Conservation (phyloP, 2,113 vertebrate species). For the Aphyosemion australe region DNA sequence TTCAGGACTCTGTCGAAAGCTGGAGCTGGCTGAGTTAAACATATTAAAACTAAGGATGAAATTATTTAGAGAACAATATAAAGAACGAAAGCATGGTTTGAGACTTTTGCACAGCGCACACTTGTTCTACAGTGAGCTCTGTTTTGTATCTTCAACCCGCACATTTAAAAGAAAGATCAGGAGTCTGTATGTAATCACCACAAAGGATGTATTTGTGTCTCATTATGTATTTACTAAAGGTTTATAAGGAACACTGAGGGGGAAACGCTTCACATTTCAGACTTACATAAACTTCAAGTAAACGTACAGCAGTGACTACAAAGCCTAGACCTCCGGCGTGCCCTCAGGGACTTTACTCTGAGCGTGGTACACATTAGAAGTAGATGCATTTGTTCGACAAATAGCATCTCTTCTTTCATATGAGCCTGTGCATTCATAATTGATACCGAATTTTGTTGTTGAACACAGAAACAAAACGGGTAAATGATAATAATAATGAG, state of each 20-base stretch:
- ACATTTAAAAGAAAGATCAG: constrained; percentile 10
- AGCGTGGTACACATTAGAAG: constrained; percentile 34
- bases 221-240: constrained; percentile 22
- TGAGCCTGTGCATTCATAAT: background rate
- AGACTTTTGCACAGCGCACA: too few relatives aligned
- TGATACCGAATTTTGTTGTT: too few relatives aligned
- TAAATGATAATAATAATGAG: too few relatives aligned
- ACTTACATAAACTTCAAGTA: constrained; percentile 24
- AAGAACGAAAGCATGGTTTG: too few relatives aligned
- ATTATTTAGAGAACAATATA: too few relatives aligned
- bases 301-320: constrained; percentile 11
- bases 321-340: constrained; percentile 29
- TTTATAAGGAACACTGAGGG: constrained; percentile 38
- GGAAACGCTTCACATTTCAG: constrained; percentile 29
- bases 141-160: background rate
- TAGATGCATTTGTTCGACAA: constrained; percentile 27
- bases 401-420: constrained; percentile 25
- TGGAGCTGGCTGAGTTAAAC: too few relatives aligned
- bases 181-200: constrained; percentile 20
- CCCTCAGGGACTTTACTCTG: constrained; percentile 19
- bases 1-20: too few relatives aligned
- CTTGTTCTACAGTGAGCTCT: background rate
- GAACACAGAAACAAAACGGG: too few relatives aligned
- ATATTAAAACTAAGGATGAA: too few relatives aligned
- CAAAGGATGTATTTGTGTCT: constrained; percentile 28